Conservation (phyloP, 2,797 vertebrate species). For the Amblyopsis hoosieri region DNA sequence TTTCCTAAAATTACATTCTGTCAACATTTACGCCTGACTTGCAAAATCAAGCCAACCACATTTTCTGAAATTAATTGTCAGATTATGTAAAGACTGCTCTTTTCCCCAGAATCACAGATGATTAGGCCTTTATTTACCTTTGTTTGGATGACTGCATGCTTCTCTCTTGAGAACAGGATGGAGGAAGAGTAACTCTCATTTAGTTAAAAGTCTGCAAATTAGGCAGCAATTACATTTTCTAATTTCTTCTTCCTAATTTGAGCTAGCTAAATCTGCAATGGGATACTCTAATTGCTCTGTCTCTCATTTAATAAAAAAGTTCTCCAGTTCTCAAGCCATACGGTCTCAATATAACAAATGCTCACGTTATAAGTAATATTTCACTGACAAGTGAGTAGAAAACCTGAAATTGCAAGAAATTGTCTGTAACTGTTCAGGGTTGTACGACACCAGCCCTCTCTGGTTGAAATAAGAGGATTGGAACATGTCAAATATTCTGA, state of each 20-base stretch:
- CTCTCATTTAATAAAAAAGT: neutral
- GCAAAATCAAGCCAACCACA: too few species aligned
- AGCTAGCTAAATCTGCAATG: constrained; percentile 15
- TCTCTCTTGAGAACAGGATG: too few species aligned
- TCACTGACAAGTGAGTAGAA: too few species aligned
- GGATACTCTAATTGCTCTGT: constrained; percentile 18
- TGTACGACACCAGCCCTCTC: too few species aligned
- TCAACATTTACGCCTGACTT: constrained; percentile 2
- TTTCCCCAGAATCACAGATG: neutral
- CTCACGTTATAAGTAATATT: too few species aligned
- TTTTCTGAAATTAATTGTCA: too few species aligned
- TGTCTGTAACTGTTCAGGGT: too few species aligned
- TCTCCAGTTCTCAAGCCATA: too few species aligned
- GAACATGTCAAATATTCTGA: too few species aligned
- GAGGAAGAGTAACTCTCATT: neutral
- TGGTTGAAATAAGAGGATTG: too few species aligned
- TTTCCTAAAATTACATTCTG: constrained; percentile 20
- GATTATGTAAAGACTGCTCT: neutral
- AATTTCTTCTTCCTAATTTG: constrained; percentile 11
- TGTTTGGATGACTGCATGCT: constrained; percentile 1
- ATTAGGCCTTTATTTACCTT: constrained; percentile 9
- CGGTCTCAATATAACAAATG: too few species aligned
- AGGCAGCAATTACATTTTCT: constrained; percentile 10
- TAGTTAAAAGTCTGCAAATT: constrained; percentile 17
- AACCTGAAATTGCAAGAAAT: too few species aligned